Base-by-base conservation (phyloP, 64 coral and sea anemone genomes). In the Trachythela sp. region DNA sequence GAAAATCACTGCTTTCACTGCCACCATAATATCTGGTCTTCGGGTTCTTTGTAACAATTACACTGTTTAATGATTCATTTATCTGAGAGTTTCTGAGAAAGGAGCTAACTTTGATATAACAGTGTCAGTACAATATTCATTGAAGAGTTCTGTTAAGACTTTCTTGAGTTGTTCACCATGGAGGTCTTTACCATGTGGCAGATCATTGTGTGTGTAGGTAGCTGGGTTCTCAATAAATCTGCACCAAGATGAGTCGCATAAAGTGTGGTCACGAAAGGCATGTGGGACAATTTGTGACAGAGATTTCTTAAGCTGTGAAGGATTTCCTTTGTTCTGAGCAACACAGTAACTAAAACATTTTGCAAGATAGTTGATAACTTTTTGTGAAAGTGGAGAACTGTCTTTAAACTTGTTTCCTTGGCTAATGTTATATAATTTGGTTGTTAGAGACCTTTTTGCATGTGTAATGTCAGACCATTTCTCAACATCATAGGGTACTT, bases 381-480 rank as follows among this genome's bases (percentile, higher is more conserved):
- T 77, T 34, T 90, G 26, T 84, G n/a, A 50, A 13, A 51, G 24
- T 52, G 75, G 37, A 84, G 77, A n/a, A 33, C 88, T 26, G 35
- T 83, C 10, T 20, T 34, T 0, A 85, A 90, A 90, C 33, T 90
- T 90, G 17, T 34, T 27, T 56, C 54, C 59, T 67, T 85, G 48
- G 35, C 40, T 90, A 3, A 90, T 18, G 24, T 90, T 90, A 26
- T 90, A 90, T 22, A 90, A 33, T 42, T 77, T 13, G 9, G 89
- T 90, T 8, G 77, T 85, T 60, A 85, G 52, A 11, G 88, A 90
- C 31, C 77, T 84, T 36, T 90, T 90, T 6, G 84, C 84, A 40
- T 90, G 88, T 39, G 59, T 54, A 59, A 24, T 90, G 42, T 90
- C 88, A 84, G 40, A 83, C 22, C 26, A 84, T 41, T 89, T 89